A percentile compares a stretch with the other conserved stretches of the same genome.
Evolutionary conservation across 2,113 vertebrate species (phyloP).

Genomic region (Redunca redunca): DNA sequence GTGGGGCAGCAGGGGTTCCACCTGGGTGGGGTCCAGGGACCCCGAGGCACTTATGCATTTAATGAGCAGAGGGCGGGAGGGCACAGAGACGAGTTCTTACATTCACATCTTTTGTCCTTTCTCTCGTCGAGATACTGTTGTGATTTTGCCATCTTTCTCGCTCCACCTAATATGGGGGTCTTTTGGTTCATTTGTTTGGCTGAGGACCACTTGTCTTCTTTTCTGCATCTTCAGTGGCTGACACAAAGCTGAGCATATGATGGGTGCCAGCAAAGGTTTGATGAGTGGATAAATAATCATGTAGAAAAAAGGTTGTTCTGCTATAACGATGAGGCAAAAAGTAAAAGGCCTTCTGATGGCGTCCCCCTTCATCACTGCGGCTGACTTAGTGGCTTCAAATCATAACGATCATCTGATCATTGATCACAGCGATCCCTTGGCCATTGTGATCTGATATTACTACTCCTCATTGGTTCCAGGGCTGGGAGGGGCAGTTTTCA

Average conservation of each 20-base stretch:
- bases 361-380: rapidly evolving
- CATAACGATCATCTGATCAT: rapidly evolving
- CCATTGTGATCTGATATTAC: not conserved
- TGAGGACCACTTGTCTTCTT: not conserved
- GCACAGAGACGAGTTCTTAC: rapidly evolving
- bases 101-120: not conserved
- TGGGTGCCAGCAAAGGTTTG: rapidly evolving
- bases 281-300: rapidly evolving
- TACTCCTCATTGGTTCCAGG: not conserved
- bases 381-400: no score
- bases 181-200: not conserved
- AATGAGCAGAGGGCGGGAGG: rapidly evolving
- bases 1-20: rapidly evolving
- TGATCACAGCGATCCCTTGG: not conserved
- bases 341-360: not conserved
- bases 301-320: rapidly evolving
- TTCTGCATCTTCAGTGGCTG: not conserved
- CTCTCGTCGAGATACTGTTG: not conserved
- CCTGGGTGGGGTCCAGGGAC: rapidly evolving
- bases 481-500: rapidly evolving
- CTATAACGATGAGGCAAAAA: rapidly evolving
- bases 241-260: rapidly evolving
- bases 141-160: not conserved
- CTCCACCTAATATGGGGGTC: rapidly evolving
- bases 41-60: rapidly evolving